Evolutionary conservation across 2,888 invertebrate genomes (phyloP).

Genomic region (Amphipyra berbera): DNA sequence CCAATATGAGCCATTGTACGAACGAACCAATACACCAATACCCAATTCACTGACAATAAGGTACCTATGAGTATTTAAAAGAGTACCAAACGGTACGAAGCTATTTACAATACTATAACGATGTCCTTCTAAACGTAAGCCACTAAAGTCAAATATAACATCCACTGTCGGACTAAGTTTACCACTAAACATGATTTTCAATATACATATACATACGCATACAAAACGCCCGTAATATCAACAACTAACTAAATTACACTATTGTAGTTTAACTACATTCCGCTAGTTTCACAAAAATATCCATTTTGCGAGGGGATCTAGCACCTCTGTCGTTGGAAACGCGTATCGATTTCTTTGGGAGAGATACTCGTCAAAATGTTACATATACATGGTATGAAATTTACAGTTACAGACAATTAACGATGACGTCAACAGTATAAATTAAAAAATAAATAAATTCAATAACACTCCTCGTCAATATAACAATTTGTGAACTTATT

Average conservation of each 20-base stretch:
- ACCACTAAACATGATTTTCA: slow-evolving; percentile 52
- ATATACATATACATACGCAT: slow-evolving; percentile 36
- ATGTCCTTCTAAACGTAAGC: slow-evolving; percentile 1
- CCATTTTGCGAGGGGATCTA: slow-evolving; percentile 63
- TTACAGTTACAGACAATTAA: slow-evolving; percentile 50
- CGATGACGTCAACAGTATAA: slow-evolving; percentile 66
- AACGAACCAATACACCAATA: too few species aligned
- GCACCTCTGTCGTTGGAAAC: slow-evolving; percentile 69
- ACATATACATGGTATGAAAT: slow-evolving; percentile 44
- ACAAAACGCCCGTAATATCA: slow-evolving; percentile 50
- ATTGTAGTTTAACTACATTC: slow-evolving; percentile 77
- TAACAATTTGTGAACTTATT: slow-evolving; percentile 67
- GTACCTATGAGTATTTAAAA: not conserved
- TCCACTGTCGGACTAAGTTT: slow-evolving; percentile 49
- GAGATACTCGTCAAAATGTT: slow-evolving; percentile 53
- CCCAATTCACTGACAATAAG: too few species aligned
- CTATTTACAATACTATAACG: slow-evolving; percentile 1
- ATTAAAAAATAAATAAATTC: slow-evolving; percentile 67
- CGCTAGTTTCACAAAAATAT: slow-evolving; percentile 67
- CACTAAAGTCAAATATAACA: not conserved
- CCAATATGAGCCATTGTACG: slow-evolving; percentile 9
- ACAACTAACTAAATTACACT: slow-evolving; percentile 56
- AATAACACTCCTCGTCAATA: slow-evolving; percentile 71
- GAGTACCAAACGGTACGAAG: slow-evolving; percentile 7
- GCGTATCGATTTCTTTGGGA: slow-evolving; percentile 55